Evolutionary conservation across 2,113 vertebrate species (phyloP).

Genomic region (Lamprologus lemairii): DNA sequence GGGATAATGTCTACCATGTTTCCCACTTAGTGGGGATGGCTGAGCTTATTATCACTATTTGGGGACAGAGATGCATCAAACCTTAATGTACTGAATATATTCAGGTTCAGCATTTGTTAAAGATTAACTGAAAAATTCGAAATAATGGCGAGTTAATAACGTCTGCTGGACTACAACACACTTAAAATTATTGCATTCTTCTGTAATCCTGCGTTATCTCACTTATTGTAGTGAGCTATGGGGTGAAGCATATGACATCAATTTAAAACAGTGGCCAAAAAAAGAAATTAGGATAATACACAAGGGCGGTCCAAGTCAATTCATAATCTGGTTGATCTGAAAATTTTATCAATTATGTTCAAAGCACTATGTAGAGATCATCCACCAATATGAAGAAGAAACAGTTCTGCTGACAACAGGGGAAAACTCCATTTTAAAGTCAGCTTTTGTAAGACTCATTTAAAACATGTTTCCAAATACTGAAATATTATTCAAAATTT

Average conservation of each 20-base stretch:
- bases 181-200: neutral
- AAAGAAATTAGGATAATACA: neutral
- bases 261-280: neutral
- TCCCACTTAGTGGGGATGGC: neutral
- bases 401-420: neutral
- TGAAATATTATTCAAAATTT: neutral
- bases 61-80: neutral
- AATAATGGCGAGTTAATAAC: neutral
- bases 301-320: neutral
- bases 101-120: neutral
- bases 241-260: neutral
- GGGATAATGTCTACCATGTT: neutral
- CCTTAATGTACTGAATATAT: neutral
- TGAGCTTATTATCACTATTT: neutral
- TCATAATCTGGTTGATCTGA: neutral
- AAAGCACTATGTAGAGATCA: neutral
- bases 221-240: neutral
- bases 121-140: neutral
- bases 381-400: neutral
- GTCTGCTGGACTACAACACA: neutral
- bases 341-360: neutral
- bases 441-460: neutral
- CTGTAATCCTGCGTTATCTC: neutral
- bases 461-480: neutral
- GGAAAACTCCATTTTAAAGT: neutral